Base-by-base conservation (phyloP, 2,888 invertebrate species). In the Xylota sylvarum region DNA sequence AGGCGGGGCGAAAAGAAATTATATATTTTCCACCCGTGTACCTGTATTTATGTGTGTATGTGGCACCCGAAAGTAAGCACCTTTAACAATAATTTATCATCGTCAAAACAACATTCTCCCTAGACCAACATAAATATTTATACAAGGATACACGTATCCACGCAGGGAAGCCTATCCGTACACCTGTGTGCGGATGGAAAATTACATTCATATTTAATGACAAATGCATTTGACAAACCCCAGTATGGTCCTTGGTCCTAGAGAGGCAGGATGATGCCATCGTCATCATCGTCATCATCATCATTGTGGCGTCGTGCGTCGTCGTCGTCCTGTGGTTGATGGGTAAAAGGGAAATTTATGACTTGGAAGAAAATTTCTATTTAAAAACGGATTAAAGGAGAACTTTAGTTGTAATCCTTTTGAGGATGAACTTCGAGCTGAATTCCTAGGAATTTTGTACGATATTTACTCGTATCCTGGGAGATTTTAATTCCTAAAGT, bases 171-270 rank as follows among this genome's bases (percentile, higher is more conserved):
- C 12, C 12, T 48, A n/a, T n/a, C n/a, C n/a, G n/a, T n/a, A 23
- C 50, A 50, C 50, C 50, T 50, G 50, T n/a, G 17, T 50, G 23
- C 10, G 43, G 12, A 19, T 32, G 27, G 14, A 17, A 30, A 58
- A 67, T 67, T 48, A 52, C 58, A 78, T 78, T 69, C 40, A 78
- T 62, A 70, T 70, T 78, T 62, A 70, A 78, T 78, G 69, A 62
- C 69, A 52, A 78, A 43, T 78, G 77, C 46, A 64, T 62, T 70
- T 62, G 78, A 40, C 43, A 35, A 43, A 62, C 37, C 40, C 32
- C 14, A 52, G 17, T 10, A 23, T 35, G 27, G 40, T 30, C 52
- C 48, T 48, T 9, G 17, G 43, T 48, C 43, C 27, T 50, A n/a
- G 19, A 19, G 9, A 17, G 23, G 23, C 5, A n/a, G 0, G 1